phyloP scores from a whole-genome alignment of 2,113 vertebrate genomes.

The Micronisus gabar region DNA sequence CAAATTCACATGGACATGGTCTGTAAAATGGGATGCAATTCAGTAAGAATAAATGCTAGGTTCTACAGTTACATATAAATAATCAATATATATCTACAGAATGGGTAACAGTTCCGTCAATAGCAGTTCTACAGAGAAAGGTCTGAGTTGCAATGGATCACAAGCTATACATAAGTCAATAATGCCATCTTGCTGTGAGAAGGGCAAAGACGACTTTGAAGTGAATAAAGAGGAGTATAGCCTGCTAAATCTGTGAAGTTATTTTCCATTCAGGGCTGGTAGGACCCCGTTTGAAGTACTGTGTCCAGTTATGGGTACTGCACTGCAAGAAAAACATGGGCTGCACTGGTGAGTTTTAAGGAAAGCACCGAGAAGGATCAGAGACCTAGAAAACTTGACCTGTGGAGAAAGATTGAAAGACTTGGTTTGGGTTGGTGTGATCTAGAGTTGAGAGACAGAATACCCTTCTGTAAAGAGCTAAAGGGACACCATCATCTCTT shows the following conservation, averaged over 20 bases:
- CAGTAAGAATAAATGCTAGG: not conserved
- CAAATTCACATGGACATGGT: not conserved
- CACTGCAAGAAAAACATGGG: not conserved
- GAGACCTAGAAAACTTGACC: not conserved
- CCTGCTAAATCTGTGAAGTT: not conserved
- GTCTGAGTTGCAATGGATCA: not conserved
- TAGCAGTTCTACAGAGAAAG: not conserved
- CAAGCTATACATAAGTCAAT: not conserved
- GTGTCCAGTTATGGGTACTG: not conserved
- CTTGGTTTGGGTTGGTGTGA: not conserved
- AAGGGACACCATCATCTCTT: not conserved
- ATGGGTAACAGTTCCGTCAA: not conserved
- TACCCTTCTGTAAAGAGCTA: not conserved
- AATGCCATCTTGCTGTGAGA: slow-evolving; percentile 56
- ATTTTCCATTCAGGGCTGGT: not conserved
- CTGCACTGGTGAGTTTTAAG: not conserved
- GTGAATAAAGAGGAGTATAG: not conserved
- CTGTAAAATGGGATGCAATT: not conserved
- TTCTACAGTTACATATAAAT: not conserved
- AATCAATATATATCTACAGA: not conserved
- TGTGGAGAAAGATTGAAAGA: not conserved
- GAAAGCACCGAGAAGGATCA: not conserved
- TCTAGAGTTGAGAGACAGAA: not conserved
- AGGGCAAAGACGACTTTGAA: not conserved
- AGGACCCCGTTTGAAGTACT: not conserved